These are phyloP conservation scores for Podiceps cristatus DNA, from an alignment of 2,113 vertebrate species.

Conservation along the genomic window DNA sequence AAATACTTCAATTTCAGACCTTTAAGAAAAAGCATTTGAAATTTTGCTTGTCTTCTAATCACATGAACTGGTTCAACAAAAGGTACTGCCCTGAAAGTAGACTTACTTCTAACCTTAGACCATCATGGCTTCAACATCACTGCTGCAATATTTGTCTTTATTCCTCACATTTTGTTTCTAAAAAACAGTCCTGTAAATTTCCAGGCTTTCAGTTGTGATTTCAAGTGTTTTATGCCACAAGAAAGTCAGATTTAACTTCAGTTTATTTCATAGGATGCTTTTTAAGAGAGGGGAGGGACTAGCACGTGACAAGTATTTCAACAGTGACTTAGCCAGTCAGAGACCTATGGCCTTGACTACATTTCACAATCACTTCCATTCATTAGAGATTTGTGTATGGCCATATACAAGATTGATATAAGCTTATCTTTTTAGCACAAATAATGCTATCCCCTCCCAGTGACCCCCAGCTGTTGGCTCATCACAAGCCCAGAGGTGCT, in stretches of 20 bases:
- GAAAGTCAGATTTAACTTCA: neutral
- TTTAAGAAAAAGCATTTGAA: neutral
- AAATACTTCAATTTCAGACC: neutral
- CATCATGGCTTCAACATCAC: neutral
- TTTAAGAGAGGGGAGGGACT: neutral
- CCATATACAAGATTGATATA: neutral
- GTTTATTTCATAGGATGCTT: neutral
- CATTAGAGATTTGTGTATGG: neutral
- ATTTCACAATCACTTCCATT: neutral
- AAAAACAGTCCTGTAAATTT: neutral
- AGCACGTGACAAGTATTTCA: neutral
- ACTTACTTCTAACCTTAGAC: neutral
- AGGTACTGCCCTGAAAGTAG: neutral
- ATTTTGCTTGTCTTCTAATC: neutral
- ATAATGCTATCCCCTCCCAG: neutral
- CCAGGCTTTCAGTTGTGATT: neutral
- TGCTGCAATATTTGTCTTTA: neutral
- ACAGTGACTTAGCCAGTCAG: neutral
- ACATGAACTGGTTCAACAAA: neutral
- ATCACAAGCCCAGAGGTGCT: neutral
- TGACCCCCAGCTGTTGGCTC: accelerated
- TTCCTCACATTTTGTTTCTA: neutral
- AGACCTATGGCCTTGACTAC: neutral
- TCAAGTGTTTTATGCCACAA: neutral
- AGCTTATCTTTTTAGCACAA: neutral